Base-by-base conservation (phyloP, 1,140 invertebrate genomes). In the Ganaspis sp. region DNA sequence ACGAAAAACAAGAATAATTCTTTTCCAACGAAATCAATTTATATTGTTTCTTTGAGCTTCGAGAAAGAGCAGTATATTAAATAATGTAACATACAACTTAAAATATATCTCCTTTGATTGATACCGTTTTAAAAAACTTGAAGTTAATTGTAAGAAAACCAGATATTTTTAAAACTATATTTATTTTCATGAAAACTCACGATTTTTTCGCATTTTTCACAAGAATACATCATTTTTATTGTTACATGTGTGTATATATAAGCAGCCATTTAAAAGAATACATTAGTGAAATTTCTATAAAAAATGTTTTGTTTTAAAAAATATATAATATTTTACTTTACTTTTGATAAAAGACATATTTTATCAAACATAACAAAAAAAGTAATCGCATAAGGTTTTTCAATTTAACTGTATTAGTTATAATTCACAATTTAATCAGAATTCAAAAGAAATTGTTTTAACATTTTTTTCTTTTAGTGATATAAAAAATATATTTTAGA, bases 161-260 rank as follows among this genome's bases (percentile, higher is more conserved):
- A 12, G 23, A 64, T 29, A 64, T 29, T 64, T 64, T 64, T 64
- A 64, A 29, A 64, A 64, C 12, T 29, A 64, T 26, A 29, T 64
- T 64, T 64, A 64, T 64, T 64, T 64, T 64, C 12, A 64, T 12
- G 15, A 64, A n/a, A 64, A 58, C 19, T 23, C 53, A 23, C 19
- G 21, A 21, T 23, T 58, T 58, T 9, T 58, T 58, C 21, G 53
- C 53, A 58, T 8, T 23, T 58, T 12, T 58, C 53, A 58, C 53
- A 58, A 64, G 12, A 64, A 64, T 64, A 29, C 58, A 15, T 64
- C 15, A 29, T 26, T 64, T 64, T 64, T 64, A 29, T 64, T 34
- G 29, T 15, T 64, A 64, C 12, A 34, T 34, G 23, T 11, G 26
- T 64, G 26, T 64, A 64, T 64, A 64, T 26, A 15, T 29, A 64